Evolutionary conservation across 2,797 vertebrate species (phyloP), one percentile per base, ranked within the genome.

Genomic region (Spizella passerina): DNA sequence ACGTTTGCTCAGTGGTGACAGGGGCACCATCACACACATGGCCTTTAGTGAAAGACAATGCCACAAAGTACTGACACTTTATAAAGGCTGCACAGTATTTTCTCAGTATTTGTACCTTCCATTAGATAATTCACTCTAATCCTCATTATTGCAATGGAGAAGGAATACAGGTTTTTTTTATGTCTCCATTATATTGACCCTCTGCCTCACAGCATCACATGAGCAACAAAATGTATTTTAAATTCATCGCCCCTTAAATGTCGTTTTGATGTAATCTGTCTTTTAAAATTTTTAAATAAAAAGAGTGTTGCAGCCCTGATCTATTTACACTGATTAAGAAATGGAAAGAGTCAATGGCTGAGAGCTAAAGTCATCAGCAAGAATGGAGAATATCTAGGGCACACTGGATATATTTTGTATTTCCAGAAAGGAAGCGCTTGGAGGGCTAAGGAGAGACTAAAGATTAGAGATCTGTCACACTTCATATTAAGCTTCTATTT

Each of bases 351-450:
- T 92, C 95, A 96, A 84, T 93, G 93, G 82, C 65, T 84, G 70
- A 96, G 81, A 92, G 65, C 63, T 90, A 91, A 88, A 94, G 68
- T 68, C 77, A 94, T 89, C 92, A 88, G 77, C 43, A 93, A 91
- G 89, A 93, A 91, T 91, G 82, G 82, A 92, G 56, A 85, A 86
- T 97, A 98, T 97, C 95, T 97, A 97, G 97, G 97, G 76, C 98
- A 97, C 49, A 92, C 41, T 63, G 65, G 82, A 81, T 95, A 71
- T 88, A 94, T 88, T 93, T 82, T 79, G 52, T 63, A 55, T 93
- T 92, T 94, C 52, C 65, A 89, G 78, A 88, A 86, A 93, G 57
- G 69, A 92, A 96, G 61, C 1, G 30, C 70, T 94, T 91, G 57
- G 83, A 93, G 86, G 85, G 69, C 96, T 97, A 94, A 80, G 60